These are phyloP conservation scores for Lepus americanus DNA, from an alignment of 2,113 vertebrate species.

Conservation along the genomic window DNA sequence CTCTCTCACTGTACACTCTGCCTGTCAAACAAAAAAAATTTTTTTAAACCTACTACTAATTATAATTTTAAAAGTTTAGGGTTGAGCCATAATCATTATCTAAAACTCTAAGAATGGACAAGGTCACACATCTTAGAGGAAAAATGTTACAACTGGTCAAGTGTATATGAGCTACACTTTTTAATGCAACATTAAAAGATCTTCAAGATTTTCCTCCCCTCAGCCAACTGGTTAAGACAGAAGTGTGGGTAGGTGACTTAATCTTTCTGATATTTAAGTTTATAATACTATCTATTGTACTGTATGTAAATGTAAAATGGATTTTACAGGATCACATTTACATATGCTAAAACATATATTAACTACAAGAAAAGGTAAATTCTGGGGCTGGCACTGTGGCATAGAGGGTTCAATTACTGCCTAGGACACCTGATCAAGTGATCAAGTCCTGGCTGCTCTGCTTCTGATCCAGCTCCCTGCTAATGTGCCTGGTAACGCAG, in stretches of 20 bases:
- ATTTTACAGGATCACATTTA: background rate
- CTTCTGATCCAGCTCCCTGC: too few species aligned
- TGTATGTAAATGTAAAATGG: background rate
- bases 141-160: background rate
- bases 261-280: background rate
- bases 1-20: too few species aligned
- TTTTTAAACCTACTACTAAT: too few species aligned
- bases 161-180: background rate
- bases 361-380: too few species aligned
- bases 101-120: background rate
- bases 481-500: too few species aligned
- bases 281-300: too few species aligned
- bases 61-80: slow-evolving; percentile 28
- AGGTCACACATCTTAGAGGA: background rate
- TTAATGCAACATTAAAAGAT: background rate
- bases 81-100: slow-evolving; percentile 1
- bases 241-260: background rate
- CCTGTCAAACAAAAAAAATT: too few species aligned
- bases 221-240: background rate
- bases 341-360: background rate
- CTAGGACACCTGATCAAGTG: too few species aligned
- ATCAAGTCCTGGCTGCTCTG: too few species aligned
- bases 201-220: background rate
- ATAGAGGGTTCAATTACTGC: too few species aligned
- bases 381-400: too few species aligned